These are phyloP conservation scores for Alethe castanea DNA, from an alignment of 2,113 vertebrate species.

Conservation along the genomic window DNA sequence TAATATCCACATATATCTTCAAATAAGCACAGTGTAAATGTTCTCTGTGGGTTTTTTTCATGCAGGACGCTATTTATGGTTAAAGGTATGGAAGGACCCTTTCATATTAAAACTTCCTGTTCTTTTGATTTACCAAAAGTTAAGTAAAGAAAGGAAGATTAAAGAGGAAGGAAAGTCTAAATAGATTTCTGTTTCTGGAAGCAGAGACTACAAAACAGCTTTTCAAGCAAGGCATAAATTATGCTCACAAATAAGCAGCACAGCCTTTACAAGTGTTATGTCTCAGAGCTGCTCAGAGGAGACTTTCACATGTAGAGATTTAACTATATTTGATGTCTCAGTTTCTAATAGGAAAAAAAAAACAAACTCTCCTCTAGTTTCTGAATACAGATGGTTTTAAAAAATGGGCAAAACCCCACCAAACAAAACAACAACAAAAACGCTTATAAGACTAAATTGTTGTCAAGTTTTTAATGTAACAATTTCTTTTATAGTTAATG, in stretches of 20 bases:
- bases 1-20: neutral
- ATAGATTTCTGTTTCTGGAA: constrained; percentile 38
- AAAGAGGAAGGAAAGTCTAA: constrained; percentile 44
- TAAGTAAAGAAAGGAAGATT: constrained; percentile 45
- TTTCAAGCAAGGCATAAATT: constrained; percentile 40
- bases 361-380: neutral
- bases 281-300: neutral
- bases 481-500: neutral
- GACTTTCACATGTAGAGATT: neutral
- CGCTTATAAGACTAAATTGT: neutral
- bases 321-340: neutral
- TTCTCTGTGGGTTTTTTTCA: constrained; percentile 6
- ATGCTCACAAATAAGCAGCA: constrained; percentile 8
- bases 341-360: neutral
- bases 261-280: neutral
- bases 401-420: neutral
- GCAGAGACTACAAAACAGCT: constrained; percentile 43
- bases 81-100: constrained; percentile 32
- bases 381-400: neutral
- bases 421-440: neutral
- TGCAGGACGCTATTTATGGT: neutral
- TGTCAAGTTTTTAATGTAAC: neutral
- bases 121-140: constrained; percentile 44
- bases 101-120: constrained; percentile 42
- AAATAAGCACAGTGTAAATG: neutral